These are phyloP conservation scores for Tetrax tetrax DNA, from an alignment of 2,113 vertebrate genomes.

Conservation along the genomic window DNA sequence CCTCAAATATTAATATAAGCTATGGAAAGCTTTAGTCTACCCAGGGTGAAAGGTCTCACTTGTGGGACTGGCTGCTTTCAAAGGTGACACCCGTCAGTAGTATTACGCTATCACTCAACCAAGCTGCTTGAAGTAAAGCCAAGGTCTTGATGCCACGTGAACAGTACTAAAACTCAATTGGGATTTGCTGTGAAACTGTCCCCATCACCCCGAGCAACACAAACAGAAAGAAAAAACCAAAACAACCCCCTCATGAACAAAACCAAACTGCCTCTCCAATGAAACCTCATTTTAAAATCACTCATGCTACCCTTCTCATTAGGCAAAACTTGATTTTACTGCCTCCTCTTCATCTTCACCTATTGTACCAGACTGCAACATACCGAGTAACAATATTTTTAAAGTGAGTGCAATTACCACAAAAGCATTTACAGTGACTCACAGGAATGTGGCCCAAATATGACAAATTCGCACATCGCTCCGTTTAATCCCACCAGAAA, in stretches of 20 bases:
- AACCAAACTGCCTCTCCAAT: background rate
- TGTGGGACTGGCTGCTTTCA: background rate
- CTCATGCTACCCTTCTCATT: background rate
- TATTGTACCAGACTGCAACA: background rate
- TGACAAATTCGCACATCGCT: background rate
- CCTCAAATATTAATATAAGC: background rate
- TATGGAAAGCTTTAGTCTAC: background rate
- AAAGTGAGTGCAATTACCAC: background rate
- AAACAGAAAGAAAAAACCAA: background rate
- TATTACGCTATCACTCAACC: background rate
- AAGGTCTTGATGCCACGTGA: background rate
- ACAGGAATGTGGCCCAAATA: background rate
- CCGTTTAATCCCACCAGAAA: background rate
- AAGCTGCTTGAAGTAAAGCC: background rate
- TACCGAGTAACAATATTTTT: background rate
- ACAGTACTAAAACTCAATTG: background rate
- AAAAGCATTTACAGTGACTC: background rate
- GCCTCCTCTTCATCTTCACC: background rate
- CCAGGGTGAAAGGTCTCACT: background rate
- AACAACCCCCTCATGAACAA: fast-evolving
- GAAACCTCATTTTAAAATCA: background rate
- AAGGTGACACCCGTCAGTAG: background rate
- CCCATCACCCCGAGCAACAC: fast-evolving
- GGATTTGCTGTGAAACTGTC: background rate
- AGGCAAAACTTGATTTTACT: background rate